phyloP scores from a whole-genome alignment of 2,888 invertebrate species.

The Amblyteles armatorius region DNA sequence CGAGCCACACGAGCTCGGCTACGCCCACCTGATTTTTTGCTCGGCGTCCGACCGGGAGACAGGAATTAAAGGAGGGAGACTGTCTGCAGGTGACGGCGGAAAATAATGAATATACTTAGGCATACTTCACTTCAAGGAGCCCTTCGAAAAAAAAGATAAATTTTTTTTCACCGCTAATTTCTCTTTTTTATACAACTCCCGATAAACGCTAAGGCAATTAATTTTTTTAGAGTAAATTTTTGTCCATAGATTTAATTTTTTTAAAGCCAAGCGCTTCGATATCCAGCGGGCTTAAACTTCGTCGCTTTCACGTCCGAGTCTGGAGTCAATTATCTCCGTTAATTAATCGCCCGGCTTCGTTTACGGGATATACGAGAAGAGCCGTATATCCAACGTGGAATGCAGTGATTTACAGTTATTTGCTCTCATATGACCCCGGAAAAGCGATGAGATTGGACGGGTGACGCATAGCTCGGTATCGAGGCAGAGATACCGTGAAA shows the following conservation, averaged over 20 bases:
- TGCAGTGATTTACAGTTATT: constrained; percentile 25
- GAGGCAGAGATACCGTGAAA: constrained; percentile 15
- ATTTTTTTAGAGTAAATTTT: neutral
- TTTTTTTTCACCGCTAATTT: neutral
- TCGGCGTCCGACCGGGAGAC: constrained; percentile 47
- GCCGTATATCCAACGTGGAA: constrained; percentile 11
- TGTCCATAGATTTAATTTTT: neutral
- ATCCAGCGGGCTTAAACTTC: neutral
- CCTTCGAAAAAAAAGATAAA: constrained; percentile 27
- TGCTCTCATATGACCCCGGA: constrained; percentile 15
- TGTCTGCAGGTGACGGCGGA: constrained; percentile 48
- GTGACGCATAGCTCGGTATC: constrained; percentile 34
- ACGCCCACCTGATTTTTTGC: constrained; percentile 45
- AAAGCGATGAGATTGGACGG: constrained; percentile 42
- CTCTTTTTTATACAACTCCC: neutral
- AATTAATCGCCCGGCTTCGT: neutral
- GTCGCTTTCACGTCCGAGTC: neutral
- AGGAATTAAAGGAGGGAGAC: constrained; percentile 47
- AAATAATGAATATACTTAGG: constrained; percentile 50
- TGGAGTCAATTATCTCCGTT: constrained; percentile 6
- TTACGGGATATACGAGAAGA: neutral
- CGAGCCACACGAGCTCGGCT: constrained; percentile 39
- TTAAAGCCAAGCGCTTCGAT: neutral
- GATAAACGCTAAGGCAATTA: neutral
- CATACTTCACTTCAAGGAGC: constrained; percentile 29